phyloP scores from a whole-genome alignment of 2,888 invertebrate species.

The Tetranychus piercei region DNA sequence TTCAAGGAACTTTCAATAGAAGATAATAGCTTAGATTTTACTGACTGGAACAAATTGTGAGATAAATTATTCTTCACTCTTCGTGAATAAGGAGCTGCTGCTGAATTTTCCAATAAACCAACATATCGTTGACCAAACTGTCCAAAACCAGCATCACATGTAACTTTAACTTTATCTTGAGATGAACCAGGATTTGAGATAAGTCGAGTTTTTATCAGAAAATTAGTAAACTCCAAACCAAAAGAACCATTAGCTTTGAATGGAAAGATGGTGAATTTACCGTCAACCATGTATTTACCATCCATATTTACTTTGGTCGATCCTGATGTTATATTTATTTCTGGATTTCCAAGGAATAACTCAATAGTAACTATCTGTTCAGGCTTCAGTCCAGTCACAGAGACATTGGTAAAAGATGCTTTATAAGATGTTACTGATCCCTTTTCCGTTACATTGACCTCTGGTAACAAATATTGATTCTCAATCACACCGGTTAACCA shows the following conservation, averaged over 20 bases:
- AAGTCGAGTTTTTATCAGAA: conserved; percentile 37
- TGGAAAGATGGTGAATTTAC: conserved; percentile 46
- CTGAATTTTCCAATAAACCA: conserved; percentile 35
- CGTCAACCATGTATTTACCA: conserved; percentile 47
- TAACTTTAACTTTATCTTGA: conserved; percentile 55
- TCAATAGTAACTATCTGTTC: neutral
- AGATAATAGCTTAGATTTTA: conserved; percentile 57
- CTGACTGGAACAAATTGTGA: conserved; percentile 57
- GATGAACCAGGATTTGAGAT: conserved; percentile 42
- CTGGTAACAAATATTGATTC: neutral
- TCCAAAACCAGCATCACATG: conserved; percentile 44
- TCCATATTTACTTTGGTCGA: conserved; percentile 29
- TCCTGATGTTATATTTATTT: neutral
- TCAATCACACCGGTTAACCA: neutral
- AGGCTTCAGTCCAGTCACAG: neutral
- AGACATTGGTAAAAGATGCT: neutral
- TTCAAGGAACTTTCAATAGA: neutral
- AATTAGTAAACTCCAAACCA: conserved; percentile 51
- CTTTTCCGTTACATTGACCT: neutral
- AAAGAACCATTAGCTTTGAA: conserved; percentile 52
- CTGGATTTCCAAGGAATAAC: neutral
- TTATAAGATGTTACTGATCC: neutral
- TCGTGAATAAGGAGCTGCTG: neutral
- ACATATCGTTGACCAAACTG: conserved; percentile 45
- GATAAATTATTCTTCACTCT: neutral